Evolutionary conservation across 2,797 vertebrate genomes (phyloP), one percentile per base, ranked within the genome.

Genomic region (Liasis olivaceus): DNA sequence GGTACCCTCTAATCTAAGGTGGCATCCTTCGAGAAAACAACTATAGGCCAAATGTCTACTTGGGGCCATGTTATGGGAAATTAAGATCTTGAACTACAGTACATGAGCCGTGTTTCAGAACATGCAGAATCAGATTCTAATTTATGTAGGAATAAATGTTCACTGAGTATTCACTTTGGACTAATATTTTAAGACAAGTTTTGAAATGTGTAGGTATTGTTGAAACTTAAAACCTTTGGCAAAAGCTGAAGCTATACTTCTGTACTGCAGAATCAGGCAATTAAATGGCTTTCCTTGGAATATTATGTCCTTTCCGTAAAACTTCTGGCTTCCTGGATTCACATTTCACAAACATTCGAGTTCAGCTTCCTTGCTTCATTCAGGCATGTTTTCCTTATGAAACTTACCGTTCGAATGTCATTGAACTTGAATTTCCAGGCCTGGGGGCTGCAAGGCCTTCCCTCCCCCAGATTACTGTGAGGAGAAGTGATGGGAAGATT

Each of bases 401-500:
- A 58, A 89, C 15, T 12, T 81, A 24, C 59, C 54, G 22, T 54
- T 47, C 5, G 28, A 63, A 63, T 26, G 17, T 63, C 20, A 24
- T 85, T 13, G 26, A 63, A 59, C 20, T 63, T 47, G 4, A n/a
- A 0, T 2, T 0, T 0, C 66, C 36, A 24, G 17, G 5, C 31
- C 0, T 0, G 63, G 56, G 1, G 63, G 62, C 63, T 8, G 0
- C 0, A 60, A 47, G 9, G 47, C 47, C 47, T 3, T 17, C 17
- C 15, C 5, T 24, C 87, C 0, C 28, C 77, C 6, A 64, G 8
- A 0, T 0, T 36, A 26, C 31, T 60, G 47, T 9, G 5, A 59
- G 58, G 0, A 0, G 14, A 63, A 59, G 91, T 4, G 0, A 0
- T 14, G 20, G 0, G 0, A 3, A 15, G 63, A 14, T 64, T 3